These are phyloP conservation scores for Sinocyclocheilus maitianheensis DNA, from an alignment of 2,113 vertebrate species.

Conservation along the genomic window DNA sequence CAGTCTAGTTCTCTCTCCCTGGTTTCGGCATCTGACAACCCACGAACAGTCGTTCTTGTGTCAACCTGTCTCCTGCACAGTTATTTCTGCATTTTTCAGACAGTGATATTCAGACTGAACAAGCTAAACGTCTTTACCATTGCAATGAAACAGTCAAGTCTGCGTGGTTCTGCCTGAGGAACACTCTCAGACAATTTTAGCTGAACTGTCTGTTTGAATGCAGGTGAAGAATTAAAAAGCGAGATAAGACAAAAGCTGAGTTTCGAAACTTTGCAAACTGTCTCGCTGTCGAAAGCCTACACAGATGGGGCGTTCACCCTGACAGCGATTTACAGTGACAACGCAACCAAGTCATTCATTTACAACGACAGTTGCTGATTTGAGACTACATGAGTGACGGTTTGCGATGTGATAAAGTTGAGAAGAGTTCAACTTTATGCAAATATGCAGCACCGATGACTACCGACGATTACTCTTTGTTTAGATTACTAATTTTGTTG, in stretches of 20 bases:
- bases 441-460: neutral
- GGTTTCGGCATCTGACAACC: constrained; percentile 32
- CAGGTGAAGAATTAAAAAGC: constrained; percentile 7
- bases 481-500: neutral
- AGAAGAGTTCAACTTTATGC: neutral
- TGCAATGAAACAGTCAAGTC: neutral
- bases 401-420: neutral
- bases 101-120: constrained; percentile 3
- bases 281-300: neutral
- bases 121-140: constrained; percentile 7
- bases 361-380: neutral
- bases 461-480: neutral
- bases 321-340: constrained; percentile 1
- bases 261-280: neutral
- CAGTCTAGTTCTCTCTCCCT: constrained; percentile 32
- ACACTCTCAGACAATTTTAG: neutral
- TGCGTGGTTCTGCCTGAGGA: neutral
- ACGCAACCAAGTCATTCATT: neutral
- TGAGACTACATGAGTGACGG: neutral
- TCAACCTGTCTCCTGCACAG: constrained; percentile 38
- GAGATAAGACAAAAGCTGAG: neutral
- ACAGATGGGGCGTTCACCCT: constrained; percentile 2
- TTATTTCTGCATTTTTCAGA: neutral
- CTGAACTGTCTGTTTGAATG: constrained; percentile 3
- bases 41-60: constrained; percentile 47